Evolutionary conservation across 2,888 invertebrate genomes (phyloP), one percentile per base, ranked within the genome.

Genomic region (Exephanes ischioxanthus): DNA sequence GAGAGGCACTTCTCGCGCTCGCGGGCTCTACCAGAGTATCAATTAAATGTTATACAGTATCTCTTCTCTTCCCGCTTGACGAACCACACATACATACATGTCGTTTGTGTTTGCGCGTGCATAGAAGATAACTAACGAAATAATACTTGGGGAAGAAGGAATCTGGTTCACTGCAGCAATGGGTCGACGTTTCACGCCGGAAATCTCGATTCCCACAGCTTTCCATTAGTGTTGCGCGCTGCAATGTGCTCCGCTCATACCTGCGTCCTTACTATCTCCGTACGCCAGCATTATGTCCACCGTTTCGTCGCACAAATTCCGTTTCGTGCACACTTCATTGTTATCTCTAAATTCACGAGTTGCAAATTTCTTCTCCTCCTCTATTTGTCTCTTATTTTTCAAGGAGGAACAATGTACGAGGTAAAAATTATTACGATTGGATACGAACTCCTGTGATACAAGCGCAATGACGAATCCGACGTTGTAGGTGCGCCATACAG

Each of bases 171-270:
- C 58, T 86, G 87, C 86, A 80, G 86, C 85, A 83, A 86, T 67
- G 80, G 79, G 26, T 71, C 79, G 78, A 16, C 51, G 79, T 87
- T 90, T 89, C 87, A 86, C 89, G 88, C 85, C 90, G 88, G 90
- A 90, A 90, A 91, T 90, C 88, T 88, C 89, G 88, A 91, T 92
- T 90, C 90, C 90, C 90, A 90, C 87, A 91, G 87, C 91, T 91
- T 91, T 91, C 88, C 88, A 87, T 89, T 88, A 86, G 83, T 80
- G 83, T 41, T 55, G 19, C 63, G 53, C 72, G 6, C 6, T 16
- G 55, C 41, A 68, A 72, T 70, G 78, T 37, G 79, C 77, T 63
- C 55, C 55, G 68, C 58, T 75, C 68, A 37, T 61, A 30, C 26
- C 16, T 30, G 61, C 30, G 26, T 61, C 26, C 26, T 26, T 26